Conservation (phyloP, 1,140 invertebrate genomes). For the Telenomus remus region DNA sequence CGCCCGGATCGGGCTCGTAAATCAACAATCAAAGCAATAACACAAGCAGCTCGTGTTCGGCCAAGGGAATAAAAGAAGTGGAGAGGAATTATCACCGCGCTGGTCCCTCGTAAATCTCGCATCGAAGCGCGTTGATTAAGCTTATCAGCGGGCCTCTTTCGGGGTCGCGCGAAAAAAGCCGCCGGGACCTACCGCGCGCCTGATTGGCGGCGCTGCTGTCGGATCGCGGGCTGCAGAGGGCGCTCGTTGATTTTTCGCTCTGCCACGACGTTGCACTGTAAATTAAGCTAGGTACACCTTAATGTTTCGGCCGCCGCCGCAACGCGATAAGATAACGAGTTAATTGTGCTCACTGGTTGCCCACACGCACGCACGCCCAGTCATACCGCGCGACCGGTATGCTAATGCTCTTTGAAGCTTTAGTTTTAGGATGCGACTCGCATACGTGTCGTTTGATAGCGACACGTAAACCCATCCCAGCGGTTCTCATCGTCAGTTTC, state of each 20-base stretch:
- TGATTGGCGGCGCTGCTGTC: constrained; percentile 31
- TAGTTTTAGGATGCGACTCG: constrained; percentile 67
- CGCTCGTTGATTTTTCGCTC: constrained; percentile 56
- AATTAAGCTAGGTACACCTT: constrained; percentile 75
- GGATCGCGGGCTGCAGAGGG: constrained; percentile 21
- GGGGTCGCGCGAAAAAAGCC: constrained; percentile 45
- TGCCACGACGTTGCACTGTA: constrained; percentile 63
- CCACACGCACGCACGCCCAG: constrained; percentile 69
- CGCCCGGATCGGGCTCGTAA: constrained; percentile 32
- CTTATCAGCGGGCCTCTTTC: constrained; percentile 58
- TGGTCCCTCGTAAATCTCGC: constrained; percentile 60
- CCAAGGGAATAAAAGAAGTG: too few relatives aligned
- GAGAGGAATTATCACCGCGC: constrained; percentile 31
- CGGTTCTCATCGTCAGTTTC: constrained; percentile 62
- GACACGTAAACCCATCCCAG: constrained; percentile 73
- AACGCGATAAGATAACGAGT: constrained; percentile 75
- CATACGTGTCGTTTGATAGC: constrained; percentile 71
- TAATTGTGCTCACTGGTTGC: constrained; percentile 75
- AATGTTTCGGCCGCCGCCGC: constrained; percentile 70
- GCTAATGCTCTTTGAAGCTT: constrained; percentile 73
- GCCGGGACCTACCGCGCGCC: constrained; percentile 50
- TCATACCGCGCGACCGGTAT: constrained; percentile 71
- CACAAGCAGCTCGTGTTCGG: constrained; percentile 6
- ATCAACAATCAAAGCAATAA: constrained; percentile 44
- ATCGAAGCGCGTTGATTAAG: constrained; percentile 60